Evolutionary conservation across 2,113 vertebrate species (phyloP).

Genomic region (Labeo catla): DNA sequence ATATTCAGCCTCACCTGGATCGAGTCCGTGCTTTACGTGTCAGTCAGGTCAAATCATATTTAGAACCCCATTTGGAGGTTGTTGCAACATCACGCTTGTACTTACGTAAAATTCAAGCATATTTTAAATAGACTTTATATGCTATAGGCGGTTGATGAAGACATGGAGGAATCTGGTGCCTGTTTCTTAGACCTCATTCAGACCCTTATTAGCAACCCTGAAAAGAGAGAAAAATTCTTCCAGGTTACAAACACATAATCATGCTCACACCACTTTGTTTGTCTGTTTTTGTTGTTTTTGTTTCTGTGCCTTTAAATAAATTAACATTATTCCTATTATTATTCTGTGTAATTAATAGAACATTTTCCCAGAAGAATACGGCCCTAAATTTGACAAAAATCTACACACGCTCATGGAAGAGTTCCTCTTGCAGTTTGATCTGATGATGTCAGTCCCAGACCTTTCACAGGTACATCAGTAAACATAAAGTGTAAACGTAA

Average conservation of each 20-base stretch:
- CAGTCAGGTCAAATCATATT: constrained; percentile 29
- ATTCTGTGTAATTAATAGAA: constrained; percentile 64
- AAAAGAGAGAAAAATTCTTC: constrained; percentile 74
- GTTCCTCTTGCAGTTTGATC: constrained; percentile 78
- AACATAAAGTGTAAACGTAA: not conserved
- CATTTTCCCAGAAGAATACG: constrained; percentile 79
- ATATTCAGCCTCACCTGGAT: constrained; percentile 66
- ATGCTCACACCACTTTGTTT: not conserved
- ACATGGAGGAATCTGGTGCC: constrained; percentile 68
- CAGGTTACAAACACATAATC: constrained; percentile 63
- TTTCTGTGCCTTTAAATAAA: not conserved
- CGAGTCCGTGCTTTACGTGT: constrained; percentile 57
- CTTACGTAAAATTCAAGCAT: not conserved
- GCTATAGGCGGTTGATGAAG: constrained; percentile 55
- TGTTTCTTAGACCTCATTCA: constrained; percentile 73
- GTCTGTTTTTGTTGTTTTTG: not conserved
- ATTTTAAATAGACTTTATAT: not conserved
- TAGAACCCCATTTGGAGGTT: not conserved
- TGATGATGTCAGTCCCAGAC: constrained; percentile 69
- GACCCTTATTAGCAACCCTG: constrained; percentile 73
- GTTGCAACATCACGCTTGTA: not conserved
- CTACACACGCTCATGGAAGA: constrained; percentile 79
- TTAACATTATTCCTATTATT: too few species aligned
- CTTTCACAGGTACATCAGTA: constrained; percentile 70
- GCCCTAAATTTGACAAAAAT: constrained; percentile 74